phyloP scores from a whole-genome alignment of 2,888 invertebrate species.

The Liopterus haemorrhoidalis region DNA sequence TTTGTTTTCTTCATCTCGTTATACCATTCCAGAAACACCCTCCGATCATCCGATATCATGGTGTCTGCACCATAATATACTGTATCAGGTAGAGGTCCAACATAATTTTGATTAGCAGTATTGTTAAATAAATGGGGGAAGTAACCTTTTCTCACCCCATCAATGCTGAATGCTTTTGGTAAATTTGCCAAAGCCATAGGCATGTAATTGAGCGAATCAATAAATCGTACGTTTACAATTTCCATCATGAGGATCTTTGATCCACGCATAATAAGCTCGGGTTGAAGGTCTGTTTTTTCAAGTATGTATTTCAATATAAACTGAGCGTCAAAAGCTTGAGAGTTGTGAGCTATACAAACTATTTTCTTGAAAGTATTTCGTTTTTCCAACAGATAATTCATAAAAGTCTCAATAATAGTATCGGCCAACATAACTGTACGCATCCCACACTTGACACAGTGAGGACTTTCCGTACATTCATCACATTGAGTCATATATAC shows the following conservation, averaged over 20 bases:
- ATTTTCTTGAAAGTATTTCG: slow-evolving; percentile 14
- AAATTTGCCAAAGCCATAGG: slow-evolving; percentile 32
- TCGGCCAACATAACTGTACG: not conserved
- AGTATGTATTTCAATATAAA: slow-evolving; percentile 23
- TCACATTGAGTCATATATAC: slow-evolving; percentile 16
- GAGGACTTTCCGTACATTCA: not conserved
- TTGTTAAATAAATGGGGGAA: slow-evolving; percentile 35
- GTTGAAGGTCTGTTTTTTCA: slow-evolving; percentile 10
- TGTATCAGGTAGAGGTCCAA: slow-evolving; percentile 26
- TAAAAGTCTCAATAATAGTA: slow-evolving; percentile 8
- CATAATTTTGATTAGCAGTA: slow-evolving; percentile 29
- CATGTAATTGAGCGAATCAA: slow-evolving; percentile 35
- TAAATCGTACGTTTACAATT: slow-evolving; percentile 27
- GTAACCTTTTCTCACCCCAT: slow-evolving; percentile 28
- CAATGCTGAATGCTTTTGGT: slow-evolving; percentile 34
- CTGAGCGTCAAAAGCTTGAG: slow-evolving; percentile 20
- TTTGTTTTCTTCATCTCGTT: slow-evolving; percentile 16
- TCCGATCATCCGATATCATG: slow-evolving; percentile 23
- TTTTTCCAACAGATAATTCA: slow-evolving; percentile 7
- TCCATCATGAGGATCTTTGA: slow-evolving; percentile 21
- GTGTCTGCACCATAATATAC: slow-evolving; percentile 29
- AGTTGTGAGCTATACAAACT: slow-evolving; percentile 23
- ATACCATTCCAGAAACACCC: slow-evolving; percentile 30
- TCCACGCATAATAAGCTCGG: slow-evolving; percentile 27
- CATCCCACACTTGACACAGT: slow-evolving; percentile 5